A percentile compares a stretch with the other conserved stretches of the same genome.
Evolutionary conservation across 2,797 vertebrate genomes (phyloP).

Genomic region (Eidolon dupreanum): DNA sequence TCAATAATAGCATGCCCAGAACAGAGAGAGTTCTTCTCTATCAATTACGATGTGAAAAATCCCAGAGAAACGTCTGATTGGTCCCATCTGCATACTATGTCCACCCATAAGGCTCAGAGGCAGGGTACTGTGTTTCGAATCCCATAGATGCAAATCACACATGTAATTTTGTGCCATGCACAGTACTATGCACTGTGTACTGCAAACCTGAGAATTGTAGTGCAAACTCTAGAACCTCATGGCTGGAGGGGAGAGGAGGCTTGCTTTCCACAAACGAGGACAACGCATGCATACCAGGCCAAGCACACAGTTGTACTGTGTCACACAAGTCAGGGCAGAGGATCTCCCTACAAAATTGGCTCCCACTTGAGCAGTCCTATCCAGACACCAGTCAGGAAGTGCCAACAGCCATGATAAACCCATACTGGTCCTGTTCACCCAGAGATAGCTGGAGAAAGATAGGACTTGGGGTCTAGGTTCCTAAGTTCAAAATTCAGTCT

Average conservation of each 20-base stretch:
- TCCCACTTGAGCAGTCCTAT: not conserved
- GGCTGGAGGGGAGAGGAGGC: not conserved
- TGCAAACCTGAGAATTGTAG: not conserved
- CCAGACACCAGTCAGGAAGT: not conserved
- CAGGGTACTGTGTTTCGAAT: not conserved
- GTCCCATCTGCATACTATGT: too few species aligned
- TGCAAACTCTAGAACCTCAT: not conserved
- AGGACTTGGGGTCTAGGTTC: not conserved
- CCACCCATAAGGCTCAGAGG: not conserved
- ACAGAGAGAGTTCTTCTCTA: not conserved
- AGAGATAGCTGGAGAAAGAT: not conserved
- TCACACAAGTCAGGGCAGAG: not conserved
- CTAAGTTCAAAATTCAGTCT: conserved; percentile 15
- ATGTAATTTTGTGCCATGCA: too few species aligned
- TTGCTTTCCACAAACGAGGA: not conserved
- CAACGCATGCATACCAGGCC: not conserved
- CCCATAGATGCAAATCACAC: not conserved
- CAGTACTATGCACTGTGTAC: not conserved
- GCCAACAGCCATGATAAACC: not conserved
- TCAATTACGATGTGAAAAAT: not conserved
- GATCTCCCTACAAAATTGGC: not conserved
- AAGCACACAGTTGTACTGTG: not conserved
- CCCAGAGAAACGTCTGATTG: not conserved
- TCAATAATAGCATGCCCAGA: not conserved
- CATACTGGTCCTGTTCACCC: not conserved